Base-by-base conservation (phyloP, 2,797 vertebrate genomes). In the Oreochromis grahami region DNA sequence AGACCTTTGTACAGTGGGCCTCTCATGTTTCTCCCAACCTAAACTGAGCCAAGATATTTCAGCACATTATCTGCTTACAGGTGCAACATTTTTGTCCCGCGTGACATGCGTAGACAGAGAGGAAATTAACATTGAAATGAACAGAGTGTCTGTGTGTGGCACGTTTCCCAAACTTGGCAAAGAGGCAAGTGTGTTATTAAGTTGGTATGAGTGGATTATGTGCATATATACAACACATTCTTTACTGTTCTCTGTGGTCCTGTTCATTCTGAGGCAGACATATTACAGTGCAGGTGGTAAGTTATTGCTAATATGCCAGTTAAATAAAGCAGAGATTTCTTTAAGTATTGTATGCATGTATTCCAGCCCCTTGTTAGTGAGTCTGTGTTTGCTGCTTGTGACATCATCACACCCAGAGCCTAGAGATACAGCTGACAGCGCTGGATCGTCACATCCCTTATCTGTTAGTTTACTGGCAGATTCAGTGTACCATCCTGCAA, bases 71-170 rank as follows among this genome's bases (percentile, higher is more conserved):
- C 68, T 80, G 79, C 56, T 58, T 38, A 52, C 56, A 89, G 76
- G 78, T 88, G 84, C 83, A 70, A 55, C 56, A 81, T 83, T 86
- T 80, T 68, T 82, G 77, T 55, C 41, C 43, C 15, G 21, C 19
- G n/a, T 77, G 53, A 58, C 76, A 80, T 77, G 29, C 58, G 72
- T 77, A 82, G 45, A 76, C 26, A 41, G 74, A 51, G 26, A 74
- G 89, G 88, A 92, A 94, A 92, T 91, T 52, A 84, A 86, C 74
- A 80, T 26, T 51, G 86, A 89, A 85, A 90, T 63, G n/a, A 53
- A 83, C 79, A 68, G 50, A 19, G 55, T 55, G 51, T 53, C 63
- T 76, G 72, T 82, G 84, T 85, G 88, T 82, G 87, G 86, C 76
- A 76, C 53, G 48, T 83, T 86, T 85, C 82, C 43, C 43, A 48